phyloP scores from a whole-genome alignment of 2,888 invertebrate genomes.

The Cremastobaeus sp. region DNA sequence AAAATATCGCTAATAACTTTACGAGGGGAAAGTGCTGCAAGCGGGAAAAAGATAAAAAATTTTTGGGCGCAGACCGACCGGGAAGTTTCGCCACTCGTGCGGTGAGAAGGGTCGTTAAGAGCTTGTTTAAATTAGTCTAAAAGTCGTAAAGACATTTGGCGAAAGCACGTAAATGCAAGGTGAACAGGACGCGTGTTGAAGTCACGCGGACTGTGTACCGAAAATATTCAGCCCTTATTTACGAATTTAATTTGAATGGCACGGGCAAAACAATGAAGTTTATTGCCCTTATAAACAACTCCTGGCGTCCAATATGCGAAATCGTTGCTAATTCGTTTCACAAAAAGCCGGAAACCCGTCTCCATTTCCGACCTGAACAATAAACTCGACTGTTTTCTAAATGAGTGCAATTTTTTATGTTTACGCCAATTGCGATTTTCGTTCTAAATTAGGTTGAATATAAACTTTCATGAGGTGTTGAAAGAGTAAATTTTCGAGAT shows the following conservation, averaged over 20 bases:
- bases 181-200: conserved; percentile 28
- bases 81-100: conserved; percentile 32
- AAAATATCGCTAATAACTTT: too few relatives aligned
- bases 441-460: too few relatives aligned
- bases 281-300: conserved; percentile 18
- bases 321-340: neutral
- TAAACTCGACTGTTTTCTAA: too few relatives aligned
- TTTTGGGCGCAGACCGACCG: conserved; percentile 12
- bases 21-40: conserved; percentile 22
- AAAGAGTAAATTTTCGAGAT: too few relatives aligned
- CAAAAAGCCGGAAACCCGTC: too few relatives aligned
- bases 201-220: neutral
- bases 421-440: too few relatives aligned
- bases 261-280: conserved; percentile 18
- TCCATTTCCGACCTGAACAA: too few relatives aligned
- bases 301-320: conserved; percentile 1
- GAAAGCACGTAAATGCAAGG: conserved; percentile 20
- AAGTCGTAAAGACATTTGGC: conserved; percentile 51
- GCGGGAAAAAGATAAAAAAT: conserved; percentile 40
- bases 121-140: conserved; percentile 58
- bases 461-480: too few relatives aligned
- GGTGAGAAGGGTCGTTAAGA: conserved; percentile 48
- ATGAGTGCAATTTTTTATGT: too few relatives aligned
- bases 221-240: conserved; percentile 23
- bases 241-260: conserved; percentile 25